Evolutionary conservation across 2,888 invertebrate species (phyloP).

Genomic region (Alloplasta piceator): DNA sequence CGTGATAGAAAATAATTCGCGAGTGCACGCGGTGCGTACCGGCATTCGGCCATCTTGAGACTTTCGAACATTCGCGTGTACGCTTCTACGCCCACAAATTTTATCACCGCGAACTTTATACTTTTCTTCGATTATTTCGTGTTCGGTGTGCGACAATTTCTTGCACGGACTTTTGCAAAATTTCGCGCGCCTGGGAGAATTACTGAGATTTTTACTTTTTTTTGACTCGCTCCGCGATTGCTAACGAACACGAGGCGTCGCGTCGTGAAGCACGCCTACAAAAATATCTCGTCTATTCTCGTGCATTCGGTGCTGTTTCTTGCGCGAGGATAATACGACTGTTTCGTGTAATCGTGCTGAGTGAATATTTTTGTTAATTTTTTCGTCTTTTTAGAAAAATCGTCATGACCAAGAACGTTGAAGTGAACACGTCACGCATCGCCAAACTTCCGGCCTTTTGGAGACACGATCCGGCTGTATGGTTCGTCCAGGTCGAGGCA

Average conservation of each 20-base stretch:
- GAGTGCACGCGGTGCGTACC: background rate
- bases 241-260: background rate
- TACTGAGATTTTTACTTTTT: background rate
- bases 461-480: constrained; percentile 10
- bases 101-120: background rate
- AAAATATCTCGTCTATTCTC: background rate
- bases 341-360: background rate
- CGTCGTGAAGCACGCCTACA: background rate
- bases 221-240: background rate
- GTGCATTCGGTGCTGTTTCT: background rate
- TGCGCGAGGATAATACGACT: background rate
- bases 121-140: background rate
- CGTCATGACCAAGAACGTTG: background rate
- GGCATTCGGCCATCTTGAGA: background rate
- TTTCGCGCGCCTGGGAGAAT: background rate
- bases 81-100: background rate
- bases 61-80: background rate
- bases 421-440: constrained; percentile 16
- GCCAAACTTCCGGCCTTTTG: constrained; percentile 25
- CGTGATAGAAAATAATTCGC: background rate
- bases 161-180: background rate
- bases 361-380: background rate
- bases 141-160: background rate
- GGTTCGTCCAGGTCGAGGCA: constrained; percentile 33
- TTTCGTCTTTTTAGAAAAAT: background rate